Evolutionary conservation across 2,888 invertebrate species (phyloP).

Genomic region (Lasioglossum villosulum): DNA sequence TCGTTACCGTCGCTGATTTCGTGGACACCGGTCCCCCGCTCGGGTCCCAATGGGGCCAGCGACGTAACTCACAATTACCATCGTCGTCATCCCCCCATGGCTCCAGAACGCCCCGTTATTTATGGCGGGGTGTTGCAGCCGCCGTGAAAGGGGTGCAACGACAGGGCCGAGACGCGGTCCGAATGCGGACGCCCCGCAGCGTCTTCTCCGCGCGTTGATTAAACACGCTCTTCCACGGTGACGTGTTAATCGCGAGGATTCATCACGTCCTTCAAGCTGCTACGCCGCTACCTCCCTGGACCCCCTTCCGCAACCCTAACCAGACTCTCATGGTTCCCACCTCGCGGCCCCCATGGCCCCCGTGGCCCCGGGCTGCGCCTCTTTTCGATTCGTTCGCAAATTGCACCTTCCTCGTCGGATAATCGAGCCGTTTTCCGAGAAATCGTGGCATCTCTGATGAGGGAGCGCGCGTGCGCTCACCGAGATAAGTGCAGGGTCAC

Average conservation of each 20-base stretch:
- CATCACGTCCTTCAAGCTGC: conserved; percentile 73
- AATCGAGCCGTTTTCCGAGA: conserved; percentile 32
- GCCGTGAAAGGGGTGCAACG: conserved; percentile 70
- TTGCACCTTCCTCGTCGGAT: neutral
- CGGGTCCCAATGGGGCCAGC: conserved; percentile 51
- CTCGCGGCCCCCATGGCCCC: conserved; percentile 25
- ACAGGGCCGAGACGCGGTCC: conserved; percentile 65
- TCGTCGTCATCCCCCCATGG: conserved; percentile 75
- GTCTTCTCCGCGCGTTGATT: conserved; percentile 79
- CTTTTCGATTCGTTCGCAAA: conserved; percentile 23
- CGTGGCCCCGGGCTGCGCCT: conserved; percentile 29
- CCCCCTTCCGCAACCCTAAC: conserved; percentile 5
- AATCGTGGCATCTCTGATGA: conserved; percentile 9
- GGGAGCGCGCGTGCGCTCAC: neutral
- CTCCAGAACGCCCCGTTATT: conserved; percentile 76
- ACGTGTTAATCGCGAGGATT: conserved; percentile 81
- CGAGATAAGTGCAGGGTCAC: neutral
- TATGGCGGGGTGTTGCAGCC: conserved; percentile 76
- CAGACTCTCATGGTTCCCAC: neutral
- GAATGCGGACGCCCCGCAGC: conserved; percentile 80
- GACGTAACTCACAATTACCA: conserved; percentile 79
- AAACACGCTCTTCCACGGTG: conserved; percentile 81
- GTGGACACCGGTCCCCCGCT: conserved; percentile 35
- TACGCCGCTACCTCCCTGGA: conserved; percentile 10
- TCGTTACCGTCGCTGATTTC: conserved; percentile 68